phyloP scores from a whole-genome alignment of 2,888 invertebrate species.

The Melinaea menophilus region DNA sequence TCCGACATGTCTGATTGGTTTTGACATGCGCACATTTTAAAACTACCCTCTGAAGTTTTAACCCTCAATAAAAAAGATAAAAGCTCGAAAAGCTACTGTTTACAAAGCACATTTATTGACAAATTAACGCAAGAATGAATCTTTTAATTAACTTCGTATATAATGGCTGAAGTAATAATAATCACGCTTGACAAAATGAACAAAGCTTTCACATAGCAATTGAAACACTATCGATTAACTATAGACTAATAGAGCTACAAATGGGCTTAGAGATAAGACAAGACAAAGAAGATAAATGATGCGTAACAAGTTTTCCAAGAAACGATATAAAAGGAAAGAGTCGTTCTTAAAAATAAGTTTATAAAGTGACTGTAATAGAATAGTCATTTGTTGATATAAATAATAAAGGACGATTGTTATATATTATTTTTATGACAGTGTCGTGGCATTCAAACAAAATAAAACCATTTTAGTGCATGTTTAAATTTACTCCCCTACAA shows the following conservation, averaged over 20 bases:
- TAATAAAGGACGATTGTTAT: too few species aligned
- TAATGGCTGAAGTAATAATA: too few species aligned
- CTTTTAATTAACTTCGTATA: too few species aligned
- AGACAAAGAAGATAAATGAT: conserved; percentile 4
- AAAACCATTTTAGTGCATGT: neutral
- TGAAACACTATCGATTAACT: neutral
- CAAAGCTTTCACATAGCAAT: neutral
- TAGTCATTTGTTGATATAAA: too few species aligned
- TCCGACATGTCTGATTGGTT: neutral
- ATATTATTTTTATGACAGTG: too few species aligned
- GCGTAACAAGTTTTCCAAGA: neutral
- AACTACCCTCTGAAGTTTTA: neutral
- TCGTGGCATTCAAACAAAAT: too few species aligned
- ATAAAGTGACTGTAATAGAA: too few species aligned
- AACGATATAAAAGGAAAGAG: too few species aligned
- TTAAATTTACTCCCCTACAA: neutral
- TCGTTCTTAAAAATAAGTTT: too few species aligned
- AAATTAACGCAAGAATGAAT: too few species aligned
- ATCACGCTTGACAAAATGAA: neutral
- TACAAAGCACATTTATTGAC: neutral
- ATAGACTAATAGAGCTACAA: neutral
- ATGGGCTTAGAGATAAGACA: neutral
- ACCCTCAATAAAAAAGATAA: neutral
- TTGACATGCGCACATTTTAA: neutral
- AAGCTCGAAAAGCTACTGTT: neutral